Conservation (phyloP, 2,113 vertebrate species). For the Ammospiza nelsoni region DNA sequence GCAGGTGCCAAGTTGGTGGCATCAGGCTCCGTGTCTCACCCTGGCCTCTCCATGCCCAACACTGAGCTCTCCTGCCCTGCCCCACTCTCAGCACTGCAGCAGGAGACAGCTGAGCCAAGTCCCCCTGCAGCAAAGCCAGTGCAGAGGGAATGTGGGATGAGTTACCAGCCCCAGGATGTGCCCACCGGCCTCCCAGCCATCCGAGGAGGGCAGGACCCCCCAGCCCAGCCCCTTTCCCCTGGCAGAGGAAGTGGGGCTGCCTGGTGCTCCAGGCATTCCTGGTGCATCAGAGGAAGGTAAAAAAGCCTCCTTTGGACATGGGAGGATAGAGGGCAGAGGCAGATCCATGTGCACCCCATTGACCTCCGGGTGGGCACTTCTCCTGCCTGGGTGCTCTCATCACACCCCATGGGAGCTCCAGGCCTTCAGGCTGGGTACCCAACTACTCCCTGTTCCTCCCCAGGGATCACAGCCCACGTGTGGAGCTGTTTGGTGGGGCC, state of each 20-base stretch:
- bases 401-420: neutral
- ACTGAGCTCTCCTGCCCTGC: neutral
- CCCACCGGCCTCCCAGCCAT: neutral
- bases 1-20: neutral
- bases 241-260: neutral
- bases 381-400: neutral
- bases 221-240: neutral
- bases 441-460: neutral
- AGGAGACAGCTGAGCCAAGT: neutral
- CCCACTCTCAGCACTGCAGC: fast-evolving
- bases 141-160: neutral
- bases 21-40: fast-evolving
- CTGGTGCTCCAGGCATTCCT: fast-evolving
- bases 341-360: neutral
- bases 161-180: neutral
- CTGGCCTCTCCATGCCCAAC: neutral
- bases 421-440: neutral
- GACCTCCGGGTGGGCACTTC: neutral
- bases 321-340: neutral
- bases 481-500: neutral
- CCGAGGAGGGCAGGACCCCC: fast-evolving
- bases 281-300: neutral
- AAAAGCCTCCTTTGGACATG: neutral
- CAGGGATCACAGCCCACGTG: fast-evolving
- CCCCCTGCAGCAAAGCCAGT: neutral